Base-by-base conservation (phyloP, 2,888 invertebrate species). In the Sphaerophoria taeniata region DNA sequence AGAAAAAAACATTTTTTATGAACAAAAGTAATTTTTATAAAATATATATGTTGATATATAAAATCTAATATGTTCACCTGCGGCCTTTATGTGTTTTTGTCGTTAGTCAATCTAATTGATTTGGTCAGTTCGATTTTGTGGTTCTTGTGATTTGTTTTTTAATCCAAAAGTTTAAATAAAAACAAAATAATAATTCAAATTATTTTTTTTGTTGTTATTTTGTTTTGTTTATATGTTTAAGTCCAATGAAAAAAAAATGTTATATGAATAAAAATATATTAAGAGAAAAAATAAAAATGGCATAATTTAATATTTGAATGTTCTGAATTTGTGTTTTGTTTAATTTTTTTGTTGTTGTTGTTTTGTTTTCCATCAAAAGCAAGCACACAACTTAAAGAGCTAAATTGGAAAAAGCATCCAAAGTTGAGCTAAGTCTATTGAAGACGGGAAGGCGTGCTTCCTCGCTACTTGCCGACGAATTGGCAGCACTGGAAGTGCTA, bases 391-490 rank as follows among this genome's bases (percentile, higher is more conserved):
- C 87, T 89, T 89, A 90, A 78, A 90, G 89, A 76, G 89, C 90
- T 88, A 89, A 79, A 79, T 90, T 89, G 79, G 89, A 83, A 78
- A 88, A 88, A 80, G 89, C 90, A 87, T 93, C 91, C 83, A 93
- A 90, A 74, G 93, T 93, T 87, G 93, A 94, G 90, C 94, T 94
- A 89, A 95, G 93, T 89, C 94, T 93, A 92, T 95, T 95, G 93
- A 97, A 97, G 45, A 97, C 96, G 56, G 97, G 97, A 91, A 97
- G 94, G 89, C 97, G 93, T 67, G 95, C 94, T 85, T 95, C 95
- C 81, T 94, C 94, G 87, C 87, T 88, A 76, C 89, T 89, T 34
- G 60, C 71, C 4, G 82, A 24, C 24, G 24, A 84, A 72, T 78
- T 80, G 63, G 72, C 61, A 75, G 76, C 81, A 87, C 72, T 72